phyloP scores from a whole-genome alignment of 2,888 invertebrate genomes.

The Lycaena phlaeas region DNA sequence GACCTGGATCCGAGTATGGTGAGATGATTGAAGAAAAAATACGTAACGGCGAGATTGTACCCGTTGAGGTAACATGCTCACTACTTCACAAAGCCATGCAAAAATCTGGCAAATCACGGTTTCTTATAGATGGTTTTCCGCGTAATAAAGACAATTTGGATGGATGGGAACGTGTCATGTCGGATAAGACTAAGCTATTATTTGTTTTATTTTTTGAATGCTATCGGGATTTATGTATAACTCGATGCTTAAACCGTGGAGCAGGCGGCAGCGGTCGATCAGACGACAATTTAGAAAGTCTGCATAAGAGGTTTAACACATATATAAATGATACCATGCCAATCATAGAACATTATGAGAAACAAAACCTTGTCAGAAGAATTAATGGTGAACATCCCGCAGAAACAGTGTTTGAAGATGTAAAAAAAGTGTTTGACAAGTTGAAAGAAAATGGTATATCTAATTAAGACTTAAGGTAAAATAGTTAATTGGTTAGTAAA shows the following conservation, averaged over 20 bases:
- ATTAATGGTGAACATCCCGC: constrained; percentile 81
- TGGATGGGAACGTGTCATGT: constrained; percentile 92
- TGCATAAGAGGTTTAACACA: constrained; percentile 90
- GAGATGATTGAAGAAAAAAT: constrained; percentile 95
- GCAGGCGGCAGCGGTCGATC: constrained; percentile 91
- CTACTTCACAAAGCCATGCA: constrained; percentile 90
- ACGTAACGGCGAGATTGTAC: constrained; percentile 94
- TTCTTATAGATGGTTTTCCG: constrained; percentile 98
- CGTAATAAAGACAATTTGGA: constrained; percentile 96
- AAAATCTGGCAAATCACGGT: constrained; percentile 78
- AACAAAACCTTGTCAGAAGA: constrained; percentile 78
- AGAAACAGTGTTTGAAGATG: constrained; percentile 77
- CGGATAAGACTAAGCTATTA: constrained; percentile 84
- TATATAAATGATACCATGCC: constrained; percentile 91
- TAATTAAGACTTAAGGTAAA: not conserved
- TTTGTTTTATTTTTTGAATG: constrained; percentile 96
- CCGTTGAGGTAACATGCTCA: constrained; percentile 97
- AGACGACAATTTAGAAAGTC: constrained; percentile 93
- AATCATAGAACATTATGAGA: constrained; percentile 87
- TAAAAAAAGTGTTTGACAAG: constrained; percentile 51
- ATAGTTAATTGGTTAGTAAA: not conserved
- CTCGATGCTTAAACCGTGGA: constrained; percentile 90
- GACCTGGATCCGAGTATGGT: constrained; percentile 89
- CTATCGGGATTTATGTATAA: constrained; percentile 84
- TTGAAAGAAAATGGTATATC: constrained; percentile 7